These are phyloP conservation scores for Seladonia tumulorum DNA, from an alignment of 2,888 invertebrate species.

Conservation along the genomic window DNA sequence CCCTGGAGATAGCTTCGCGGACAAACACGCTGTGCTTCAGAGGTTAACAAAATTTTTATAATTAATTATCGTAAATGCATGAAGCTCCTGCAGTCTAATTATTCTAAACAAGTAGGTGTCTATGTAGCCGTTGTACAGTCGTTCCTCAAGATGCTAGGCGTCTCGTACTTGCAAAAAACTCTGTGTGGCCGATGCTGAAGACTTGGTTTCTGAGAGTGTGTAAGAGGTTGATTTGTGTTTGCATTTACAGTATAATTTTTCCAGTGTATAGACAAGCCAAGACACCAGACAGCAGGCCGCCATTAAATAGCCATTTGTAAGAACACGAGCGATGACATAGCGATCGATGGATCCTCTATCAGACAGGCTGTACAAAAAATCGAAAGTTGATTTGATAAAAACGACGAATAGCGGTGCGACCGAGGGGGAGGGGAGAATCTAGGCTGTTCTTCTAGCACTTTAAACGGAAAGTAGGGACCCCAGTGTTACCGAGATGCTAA, in stretches of 20 bases:
- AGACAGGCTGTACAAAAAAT: conserved; percentile 1
- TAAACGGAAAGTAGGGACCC: conserved; percentile 86
- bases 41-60: too few relatives aligned
- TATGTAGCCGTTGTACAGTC: too few relatives aligned
- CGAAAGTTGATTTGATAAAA: conserved; percentile 31
- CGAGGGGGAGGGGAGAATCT: conserved; percentile 84
- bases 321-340: neutral
- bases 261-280: conserved; percentile 42
- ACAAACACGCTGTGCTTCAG: too few relatives aligned
- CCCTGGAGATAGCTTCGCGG: too few relatives aligned
- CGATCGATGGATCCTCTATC: conserved; percentile 14
- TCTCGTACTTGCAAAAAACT: too few relatives aligned
- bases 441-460: conserved; percentile 90
- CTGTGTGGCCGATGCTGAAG: too few relatives aligned
- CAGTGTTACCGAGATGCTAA: conserved; percentile 81
- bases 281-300: neutral
- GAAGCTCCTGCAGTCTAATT: too few relatives aligned
- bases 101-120: too few relatives aligned
- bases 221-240: too few relatives aligned
- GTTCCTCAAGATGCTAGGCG: too few relatives aligned
- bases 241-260: conserved; percentile 22
- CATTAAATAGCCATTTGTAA: conserved; percentile 25
- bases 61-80: too few relatives aligned
- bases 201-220: too few relatives aligned
- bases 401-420: conserved; percentile 83